Base-by-base conservation (phyloP, 2,888 invertebrate genomes). In the Camponotus fellah region DNA sequence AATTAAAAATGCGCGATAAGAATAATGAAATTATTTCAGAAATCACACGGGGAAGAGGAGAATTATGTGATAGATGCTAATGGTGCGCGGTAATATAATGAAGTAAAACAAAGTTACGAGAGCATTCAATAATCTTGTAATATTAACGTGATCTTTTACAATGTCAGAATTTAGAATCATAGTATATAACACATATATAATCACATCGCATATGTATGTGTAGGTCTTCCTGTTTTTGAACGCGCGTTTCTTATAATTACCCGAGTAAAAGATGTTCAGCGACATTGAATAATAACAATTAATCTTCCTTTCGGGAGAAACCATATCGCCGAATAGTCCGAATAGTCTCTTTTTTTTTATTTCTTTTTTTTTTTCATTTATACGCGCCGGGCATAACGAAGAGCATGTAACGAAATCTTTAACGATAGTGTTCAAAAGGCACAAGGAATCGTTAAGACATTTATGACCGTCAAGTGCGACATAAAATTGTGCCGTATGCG, bases 1-100 rank as follows among this genome's bases (percentile, higher is more conserved):
- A 79, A 79, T 79, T 71, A 26, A 26, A 80, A 80, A 62, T 46
- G 21, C 46, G 71, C 37, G 71, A 71, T 71, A 80, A 80, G 79
- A 71, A 80, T 69, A 69, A 79, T 71, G 46, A 71, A 66, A 71
- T 69, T 32, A 62, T 80, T 79, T 80, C 9, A 71, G 3, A 58
- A 77, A 3, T 43, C 71, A 17, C n/a, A 26, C 0, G 26, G 2
- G 26, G 26, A 26, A 5, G 6, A 37, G 60, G 46, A 58, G 60
- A 14, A 17, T 21, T 37, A 56, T 6, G n/a, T 37, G 46, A 60
- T 60, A 12, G 40, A 17, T 43, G 58, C 26, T 64, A 65, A 26
- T 69, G 82, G 46, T 81, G 34, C 62, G 62, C 34, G 49, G n/a
- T 69, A 64, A 71, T 62, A 26, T 71, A 83, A 71, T 64, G 56